These are phyloP conservation scores for Lytechinus pictus DNA, from an alignment of 35 echinoderm and acorn worm genomes.

Conservation along the genomic window DNA sequence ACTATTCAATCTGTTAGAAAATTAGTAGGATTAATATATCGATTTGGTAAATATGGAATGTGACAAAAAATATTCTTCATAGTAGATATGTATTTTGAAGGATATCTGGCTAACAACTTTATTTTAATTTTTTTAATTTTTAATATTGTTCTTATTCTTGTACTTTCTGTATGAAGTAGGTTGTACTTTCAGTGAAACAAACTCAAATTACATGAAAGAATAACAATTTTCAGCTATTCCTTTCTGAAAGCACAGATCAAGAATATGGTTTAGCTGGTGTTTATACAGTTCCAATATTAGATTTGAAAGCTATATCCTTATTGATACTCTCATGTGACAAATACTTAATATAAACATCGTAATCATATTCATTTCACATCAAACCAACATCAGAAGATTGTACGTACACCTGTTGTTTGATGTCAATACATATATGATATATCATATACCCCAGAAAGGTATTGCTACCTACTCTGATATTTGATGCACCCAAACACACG, in stretches of 20 bases:
- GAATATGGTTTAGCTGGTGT: neutral
- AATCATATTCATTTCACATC: neutral
- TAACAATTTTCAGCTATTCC: neutral
- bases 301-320: neutral
- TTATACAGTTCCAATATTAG: neutral
- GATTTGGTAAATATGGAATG: too few species aligned
- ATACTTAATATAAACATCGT: neutral
- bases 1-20: too few species aligned
- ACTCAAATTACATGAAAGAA: neutral
- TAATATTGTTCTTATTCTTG: too few species aligned
- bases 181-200: neutral
- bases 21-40: too few species aligned
- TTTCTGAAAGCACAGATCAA: neutral
- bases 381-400: neutral
- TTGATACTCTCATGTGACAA: neutral
- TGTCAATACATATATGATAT: neutral
- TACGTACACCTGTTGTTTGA: neutral
- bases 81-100: too few species aligned
- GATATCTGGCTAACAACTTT: too few species aligned
- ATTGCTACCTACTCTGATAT: neutral
- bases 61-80: too few species aligned
- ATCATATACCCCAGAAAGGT: neutral
- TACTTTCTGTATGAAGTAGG: neutral
- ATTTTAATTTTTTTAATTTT: neutral
- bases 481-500: neutral